Evolutionary conservation across 2,113 vertebrate species (phyloP), one percentile per base, ranked within the genome.

Genomic region (Martes martes): DNA sequence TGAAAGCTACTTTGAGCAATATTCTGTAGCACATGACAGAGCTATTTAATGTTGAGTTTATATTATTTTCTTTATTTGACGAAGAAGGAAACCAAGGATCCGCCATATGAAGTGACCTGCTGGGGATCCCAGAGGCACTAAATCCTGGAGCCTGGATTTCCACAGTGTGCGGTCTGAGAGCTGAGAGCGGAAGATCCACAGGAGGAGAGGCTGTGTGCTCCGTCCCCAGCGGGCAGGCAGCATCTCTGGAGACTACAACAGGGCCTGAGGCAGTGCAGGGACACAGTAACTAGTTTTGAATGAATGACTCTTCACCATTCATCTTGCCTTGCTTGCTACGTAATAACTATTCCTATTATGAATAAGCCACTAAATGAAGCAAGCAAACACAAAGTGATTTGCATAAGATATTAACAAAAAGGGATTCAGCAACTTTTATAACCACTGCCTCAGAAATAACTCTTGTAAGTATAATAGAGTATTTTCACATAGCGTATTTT

Each of bases 321-420:
- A 94, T 90, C 42, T 57, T 93, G 39, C 87, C 81, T 80, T 91
- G 87, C 81, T 80, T 91, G 67, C 88, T 71, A 52, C 57, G 39
- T 55, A 91, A n/a, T 73, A 82, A 61, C 42, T 39, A 71, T 24
- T 59, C 94, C 42, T 36, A 24, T 31, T 86, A 89, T 87, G 73
- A 89, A 65, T 57, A 82, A 94, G 73, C 89, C 79, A 94, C 57
- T 79, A 74, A 79, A 55, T 26, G 55, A 85, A 91, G 63, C 28
- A 87, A 59, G 92, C 15, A 88, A 85, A 36, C 50, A 67, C 47
- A 73, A 52, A 78, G 33, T 61, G 33, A 88, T 89, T 96, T 93
- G 86, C n/a, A 42, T 79, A 95, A 94, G 73, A 91, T 24, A 96
- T 65, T 91, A 95, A 84, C 88, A 96, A 94, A 91, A 88, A 96